phyloP scores from a whole-genome alignment of 2,888 invertebrate genomes.

The Ennomos fuscantarius region DNA sequence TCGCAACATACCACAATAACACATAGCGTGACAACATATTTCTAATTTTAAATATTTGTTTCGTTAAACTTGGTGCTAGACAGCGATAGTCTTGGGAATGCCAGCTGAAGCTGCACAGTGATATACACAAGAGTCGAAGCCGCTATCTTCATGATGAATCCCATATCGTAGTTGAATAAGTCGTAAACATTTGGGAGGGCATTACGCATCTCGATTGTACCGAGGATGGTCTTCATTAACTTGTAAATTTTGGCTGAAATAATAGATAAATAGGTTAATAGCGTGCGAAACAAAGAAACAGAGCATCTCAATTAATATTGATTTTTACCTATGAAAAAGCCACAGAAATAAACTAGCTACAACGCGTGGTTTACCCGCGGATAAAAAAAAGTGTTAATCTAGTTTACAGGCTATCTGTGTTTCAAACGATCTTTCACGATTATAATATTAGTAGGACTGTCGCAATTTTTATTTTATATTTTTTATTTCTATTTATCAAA shows the following conservation, averaged over 20 bases:
- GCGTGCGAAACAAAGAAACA: too few species aligned
- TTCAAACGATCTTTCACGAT: too few species aligned
- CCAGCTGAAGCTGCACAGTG: conserved; percentile 63
- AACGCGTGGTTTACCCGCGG: too few species aligned
- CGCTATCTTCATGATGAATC: conserved; percentile 49
- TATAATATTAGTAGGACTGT: too few species aligned
- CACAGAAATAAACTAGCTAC: too few species aligned
- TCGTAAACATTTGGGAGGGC: conserved; percentile 48
- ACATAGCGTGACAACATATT: not conserved
- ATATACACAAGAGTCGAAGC: conserved; percentile 65
- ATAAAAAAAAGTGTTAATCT: too few species aligned
- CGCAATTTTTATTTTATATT: too few species aligned
- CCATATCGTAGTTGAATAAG: conserved; percentile 51
- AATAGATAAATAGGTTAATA: conserved; percentile 21
- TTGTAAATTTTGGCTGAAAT: conserved; percentile 54
- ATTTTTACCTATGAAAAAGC: too few species aligned
- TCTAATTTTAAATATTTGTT: conserved; percentile 8
- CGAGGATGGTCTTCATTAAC: conserved; percentile 52
- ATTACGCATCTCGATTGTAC: conserved; percentile 50
- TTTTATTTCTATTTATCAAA: too few species aligned
- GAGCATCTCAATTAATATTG: too few species aligned
- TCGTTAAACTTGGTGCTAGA: conserved; percentile 21
- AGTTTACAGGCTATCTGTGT: too few species aligned
- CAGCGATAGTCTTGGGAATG: conserved; percentile 47
- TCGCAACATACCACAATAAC: too few species aligned